Conservation (phyloP, 2,797 vertebrate species). For the Periophthalmus magnuspinnatus region DNA sequence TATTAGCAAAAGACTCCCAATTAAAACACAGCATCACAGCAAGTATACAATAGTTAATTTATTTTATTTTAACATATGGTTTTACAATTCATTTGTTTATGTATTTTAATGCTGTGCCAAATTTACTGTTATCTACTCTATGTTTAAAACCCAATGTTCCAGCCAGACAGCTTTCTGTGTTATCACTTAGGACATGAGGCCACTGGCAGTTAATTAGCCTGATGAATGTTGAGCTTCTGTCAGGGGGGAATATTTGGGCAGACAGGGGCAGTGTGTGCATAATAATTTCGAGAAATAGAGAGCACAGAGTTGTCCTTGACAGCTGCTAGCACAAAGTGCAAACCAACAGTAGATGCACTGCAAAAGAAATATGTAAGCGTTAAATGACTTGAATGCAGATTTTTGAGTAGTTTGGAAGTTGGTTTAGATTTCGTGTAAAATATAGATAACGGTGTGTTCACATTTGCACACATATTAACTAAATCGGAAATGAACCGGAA, state of each 20-base stretch:
- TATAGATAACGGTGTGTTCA: neutral
- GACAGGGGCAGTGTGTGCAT: conserved; percentile 23
- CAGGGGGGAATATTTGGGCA: conserved; percentile 27
- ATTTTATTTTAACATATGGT: neutral
- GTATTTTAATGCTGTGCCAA: neutral
- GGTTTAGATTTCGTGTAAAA: neutral
- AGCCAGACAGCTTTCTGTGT: conserved; percentile 13
- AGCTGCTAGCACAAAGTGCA: conserved; percentile 25
- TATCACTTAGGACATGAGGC: conserved; percentile 11
- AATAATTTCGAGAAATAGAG: conserved; percentile 34
- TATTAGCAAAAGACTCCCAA: too few relatives aligned
- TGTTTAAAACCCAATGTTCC: conserved; percentile 27
- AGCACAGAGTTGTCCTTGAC: conserved; percentile 16
- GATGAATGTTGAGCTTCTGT: conserved; percentile 26
- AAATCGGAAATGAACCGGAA: too few relatives aligned
- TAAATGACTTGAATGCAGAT: neutral
- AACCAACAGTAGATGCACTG: conserved; percentile 20
- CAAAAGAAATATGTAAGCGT: neutral
- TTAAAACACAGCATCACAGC: neutral
- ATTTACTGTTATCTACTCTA: conserved; percentile 20
- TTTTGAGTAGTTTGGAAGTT: neutral
- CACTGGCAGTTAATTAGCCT: conserved; percentile 32
- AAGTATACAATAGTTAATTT: neutral
- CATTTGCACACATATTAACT: too few relatives aligned
- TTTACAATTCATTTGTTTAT: too few relatives aligned